Base-by-base conservation (phyloP, 2,113 vertebrate species). In the Saccopteryx leptura region DNA sequence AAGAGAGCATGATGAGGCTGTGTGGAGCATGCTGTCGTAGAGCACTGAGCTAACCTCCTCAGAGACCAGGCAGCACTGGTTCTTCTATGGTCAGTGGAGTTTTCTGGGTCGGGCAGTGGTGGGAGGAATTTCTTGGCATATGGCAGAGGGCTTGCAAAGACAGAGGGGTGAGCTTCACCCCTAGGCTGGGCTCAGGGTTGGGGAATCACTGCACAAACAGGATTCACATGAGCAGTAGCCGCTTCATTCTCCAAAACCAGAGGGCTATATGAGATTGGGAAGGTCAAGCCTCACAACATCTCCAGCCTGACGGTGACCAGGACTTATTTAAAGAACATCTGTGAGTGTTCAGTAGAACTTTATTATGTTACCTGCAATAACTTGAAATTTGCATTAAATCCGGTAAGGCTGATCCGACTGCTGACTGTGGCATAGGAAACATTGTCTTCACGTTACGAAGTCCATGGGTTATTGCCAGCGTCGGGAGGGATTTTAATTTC, bases 401-500 rank as follows among this genome's bases (percentile, higher is more conserved):
- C 2, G 10, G 0, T 46, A 82, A 76, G 10, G 15, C 31, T 65
- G 50, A 17, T 28, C 18, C 17, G 31, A 56, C 9, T 95, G 46
- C 65, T 94, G 48, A 79, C 21, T 6, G 1, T 2, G 0, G 23
- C 66, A 4, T 72, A 61, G 56, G 24, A 91, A 88, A 84, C 23
- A 23, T 7, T 24, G 8, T 52, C 68, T 87, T 74, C 3, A 5
- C 28, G 0, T 56, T 90, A 6, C 15, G 39, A 71, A 87, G 54
- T 65, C 31, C 58, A 0, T 52, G 8, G 4, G 9, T 54, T 81
- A 28, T 76, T 85, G 71, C 23, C 74, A 90, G 46, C 69, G 89
- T 96, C 89, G 21, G 33, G 72, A 93, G 18, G 26, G 50, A 82
- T 72, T 88, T 91, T 96, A 92, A 80, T 78, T 86, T 96, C 90